Base-by-base conservation (phyloP, 92 coral and sea anemone species). In the Scolanthus callimorphus region DNA sequence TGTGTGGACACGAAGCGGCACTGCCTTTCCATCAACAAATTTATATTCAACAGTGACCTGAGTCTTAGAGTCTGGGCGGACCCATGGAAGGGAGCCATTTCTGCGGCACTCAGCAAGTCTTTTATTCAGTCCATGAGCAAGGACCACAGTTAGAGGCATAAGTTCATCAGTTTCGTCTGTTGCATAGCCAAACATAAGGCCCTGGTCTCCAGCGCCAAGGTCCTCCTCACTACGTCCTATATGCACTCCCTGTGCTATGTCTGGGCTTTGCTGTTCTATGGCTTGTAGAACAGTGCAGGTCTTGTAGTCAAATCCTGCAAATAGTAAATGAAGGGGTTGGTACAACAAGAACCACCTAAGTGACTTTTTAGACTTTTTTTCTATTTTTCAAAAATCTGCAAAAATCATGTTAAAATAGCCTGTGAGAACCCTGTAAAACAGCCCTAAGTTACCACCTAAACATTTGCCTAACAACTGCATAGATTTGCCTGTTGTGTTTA, bases 241-340 rank as follows among this genome's bases (percentile, higher is more conserved):
- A 39, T 81, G 77, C 30, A 81, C 83, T 24, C 88, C 88, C 55
- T 66, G 70, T 10, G 82, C 77, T 22, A 81, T 81, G 39, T 81
- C 88, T 0, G 77, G 68, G 25, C 76, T 63, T 61, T 81, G 88
- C 17, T 74, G 69, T 43, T 81, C 82, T 31, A 81, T 49, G 1
- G 85, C 80, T 39, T 39, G 41, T 26, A 84, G 49, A 28, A 84
- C 90, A 25, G 69, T 73, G 67, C 90, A 84, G 3, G 90, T 84
- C 51, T 84, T 84, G 66, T 78, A 84, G 47, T 84, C 90, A 67
- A 84, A 84, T 8, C 90, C 90, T 84, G 22, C 59, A 53, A 68
- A 34, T 15, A 34, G n/a, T n/a, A n/a, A n/a, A n/a, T n/a, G n/a
- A n/a, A n/a, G n/a, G n/a, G n/a, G n/a, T n/a, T n/a, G n/a, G n/a